These are phyloP conservation scores for Sipha flava DNA, from an alignment of 1,140 invertebrate species.

Conservation along the genomic window DNA sequence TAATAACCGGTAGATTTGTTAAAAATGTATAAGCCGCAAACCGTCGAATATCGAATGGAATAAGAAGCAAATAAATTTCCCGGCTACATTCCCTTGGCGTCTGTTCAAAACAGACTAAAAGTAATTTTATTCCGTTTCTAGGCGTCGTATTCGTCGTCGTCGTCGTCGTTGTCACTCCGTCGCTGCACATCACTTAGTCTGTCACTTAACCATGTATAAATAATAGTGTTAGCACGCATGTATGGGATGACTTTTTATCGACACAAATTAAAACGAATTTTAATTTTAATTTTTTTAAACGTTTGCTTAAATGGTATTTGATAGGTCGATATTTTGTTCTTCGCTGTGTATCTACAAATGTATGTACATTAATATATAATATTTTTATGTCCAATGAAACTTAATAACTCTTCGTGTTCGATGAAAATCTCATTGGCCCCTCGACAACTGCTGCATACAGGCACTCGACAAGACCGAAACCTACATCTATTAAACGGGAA, in stretches of 20 bases:
- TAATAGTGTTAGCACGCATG: too few relatives aligned
- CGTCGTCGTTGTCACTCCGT: neutral
- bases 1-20: neutral
- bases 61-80: neutral
- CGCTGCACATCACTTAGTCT: neutral
- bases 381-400: too few relatives aligned
- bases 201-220: neutral
- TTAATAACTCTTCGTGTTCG: too few relatives aligned
- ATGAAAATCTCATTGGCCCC: too few relatives aligned
- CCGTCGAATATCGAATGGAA: neutral
- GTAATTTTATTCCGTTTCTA: slow-evolving; percentile 11
- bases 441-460: too few relatives aligned
- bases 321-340: neutral
- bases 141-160: neutral
- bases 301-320: too few relatives aligned
- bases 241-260: too few relatives aligned
- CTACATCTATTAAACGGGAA: too few relatives aligned
- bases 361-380: too few relatives aligned
- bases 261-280: too few relatives aligned
- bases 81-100: neutral
- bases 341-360: neutral
- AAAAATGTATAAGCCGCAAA: neutral
- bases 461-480: too few relatives aligned
- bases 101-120: neutral
- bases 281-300: too few relatives aligned